These are phyloP conservation scores for Protonibea diacanthus DNA, from an alignment of 2,797 vertebrate genomes.

Conservation along the genomic window DNA sequence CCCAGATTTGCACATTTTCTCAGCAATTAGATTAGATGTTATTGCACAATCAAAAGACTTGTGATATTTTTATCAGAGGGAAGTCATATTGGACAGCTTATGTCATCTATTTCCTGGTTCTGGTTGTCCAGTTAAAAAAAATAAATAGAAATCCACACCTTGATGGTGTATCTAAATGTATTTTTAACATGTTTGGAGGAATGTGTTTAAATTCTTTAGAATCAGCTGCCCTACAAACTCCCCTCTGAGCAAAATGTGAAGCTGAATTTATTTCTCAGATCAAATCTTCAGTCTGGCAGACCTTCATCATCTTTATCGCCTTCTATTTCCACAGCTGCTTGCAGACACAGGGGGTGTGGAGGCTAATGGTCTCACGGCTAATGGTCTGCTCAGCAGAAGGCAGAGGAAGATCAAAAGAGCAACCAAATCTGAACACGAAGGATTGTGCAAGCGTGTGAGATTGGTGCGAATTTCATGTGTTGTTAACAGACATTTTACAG, in stretches of 20 bases:
- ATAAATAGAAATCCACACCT: neutral
- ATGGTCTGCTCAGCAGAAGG: constrained; percentile 36
- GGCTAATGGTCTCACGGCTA: constrained; percentile 25
- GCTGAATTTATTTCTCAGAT: constrained; percentile 17
- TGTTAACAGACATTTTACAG: constrained; percentile 31
- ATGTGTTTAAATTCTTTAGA: constrained; percentile 12
- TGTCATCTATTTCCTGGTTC: neutral
- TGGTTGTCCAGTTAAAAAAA: neutral
- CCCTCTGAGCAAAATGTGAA: constrained; percentile 10
- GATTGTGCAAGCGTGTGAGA: constrained; percentile 11
- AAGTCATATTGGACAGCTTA: neutral
- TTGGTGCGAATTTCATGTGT: constrained; percentile 26
- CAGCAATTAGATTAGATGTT: neutral
- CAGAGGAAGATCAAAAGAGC: constrained; percentile 40
- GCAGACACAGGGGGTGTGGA: neutral
- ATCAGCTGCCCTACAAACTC: neutral
- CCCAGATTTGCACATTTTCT: neutral
- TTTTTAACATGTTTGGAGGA: neutral
- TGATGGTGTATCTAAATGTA: neutral
- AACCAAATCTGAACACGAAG: constrained; percentile 1
- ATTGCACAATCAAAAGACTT: neutral
- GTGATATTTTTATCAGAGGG: neutral
- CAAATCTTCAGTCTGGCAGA: constrained; percentile 14
- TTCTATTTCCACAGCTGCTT: constrained; percentile 16
- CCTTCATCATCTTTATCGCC: constrained; percentile 14